Conservation (phyloP, 2,888 invertebrate genomes). For the Sialis lutaria region DNA sequence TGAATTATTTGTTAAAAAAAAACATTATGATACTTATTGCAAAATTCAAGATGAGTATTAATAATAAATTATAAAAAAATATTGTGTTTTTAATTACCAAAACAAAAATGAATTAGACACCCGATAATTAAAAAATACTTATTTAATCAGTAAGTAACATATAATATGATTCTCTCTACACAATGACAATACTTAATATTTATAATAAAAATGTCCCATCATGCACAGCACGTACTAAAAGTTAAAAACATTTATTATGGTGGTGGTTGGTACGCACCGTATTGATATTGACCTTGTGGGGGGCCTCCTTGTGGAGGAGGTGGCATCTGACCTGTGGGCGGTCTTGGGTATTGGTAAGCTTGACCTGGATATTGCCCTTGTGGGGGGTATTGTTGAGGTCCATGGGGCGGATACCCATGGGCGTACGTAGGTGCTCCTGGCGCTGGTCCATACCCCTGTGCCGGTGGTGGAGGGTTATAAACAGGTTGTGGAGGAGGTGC, state of each 20-base stretch:
- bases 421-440: constrained; percentile 17
- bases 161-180: too few relatives aligned
- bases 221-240: background rate
- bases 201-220: too few relatives aligned
- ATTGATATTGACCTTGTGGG: constrained; percentile 54
- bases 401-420: constrained; percentile 37
- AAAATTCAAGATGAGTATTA: too few relatives aligned
- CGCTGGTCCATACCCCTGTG: constrained; percentile 10
- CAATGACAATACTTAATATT: too few relatives aligned
- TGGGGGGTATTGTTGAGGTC: constrained; percentile 38
- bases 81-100: background rate
- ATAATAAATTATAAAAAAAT: background rate
- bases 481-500: constrained; percentile 15
- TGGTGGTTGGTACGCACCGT: constrained; percentile 67
- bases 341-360: constrained; percentile 45
- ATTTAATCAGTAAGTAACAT: too few relatives aligned
- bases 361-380: constrained; percentile 38
- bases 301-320: constrained; percentile 51
- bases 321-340: constrained; percentile 38
- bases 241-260: constrained; percentile 31
- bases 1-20: too few relatives aligned
- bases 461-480: constrained; percentile 17
- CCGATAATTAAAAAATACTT: too few relatives aligned
- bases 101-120: background rate
- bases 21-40: too few relatives aligned